These are phyloP conservation scores for Antitype chi DNA, from an alignment of 2,888 invertebrate species.

Conservation along the genomic window DNA sequence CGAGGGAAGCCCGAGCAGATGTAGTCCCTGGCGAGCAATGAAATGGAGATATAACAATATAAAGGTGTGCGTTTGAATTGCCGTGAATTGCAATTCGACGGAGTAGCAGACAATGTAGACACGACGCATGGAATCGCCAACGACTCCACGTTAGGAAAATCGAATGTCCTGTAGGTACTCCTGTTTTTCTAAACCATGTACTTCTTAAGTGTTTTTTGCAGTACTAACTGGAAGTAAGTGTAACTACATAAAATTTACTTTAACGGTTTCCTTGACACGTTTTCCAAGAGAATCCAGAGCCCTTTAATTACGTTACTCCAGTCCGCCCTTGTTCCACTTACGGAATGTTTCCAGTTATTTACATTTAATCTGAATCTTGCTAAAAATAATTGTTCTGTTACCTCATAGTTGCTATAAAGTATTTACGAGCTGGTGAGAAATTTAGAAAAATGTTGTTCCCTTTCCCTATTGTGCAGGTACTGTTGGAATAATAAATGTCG, in stretches of 20 bases:
- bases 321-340: constrained; percentile 70
- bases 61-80: constrained; percentile 87
- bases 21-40: constrained; percentile 88
- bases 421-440: constrained; percentile 45
- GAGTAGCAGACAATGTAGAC: constrained; percentile 56
- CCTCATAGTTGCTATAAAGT: constrained; percentile 43
- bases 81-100: constrained; percentile 82
- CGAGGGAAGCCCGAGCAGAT: constrained; percentile 80
- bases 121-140: constrained; percentile 44
- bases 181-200: constrained; percentile 18
- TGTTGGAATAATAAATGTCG: constrained; percentile 87
- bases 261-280: constrained; percentile 63
- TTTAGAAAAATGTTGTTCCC: constrained; percentile 63
- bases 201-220: constrained; percentile 6
- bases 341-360: constrained; percentile 66
- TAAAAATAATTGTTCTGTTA: constrained; percentile 62
- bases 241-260: constrained; percentile 33
- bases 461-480: constrained; percentile 71
- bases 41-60: constrained; percentile 90
- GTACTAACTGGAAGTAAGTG: background rate
- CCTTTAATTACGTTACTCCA: constrained; percentile 69
- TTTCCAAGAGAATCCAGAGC: constrained; percentile 65
- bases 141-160: constrained; percentile 44
- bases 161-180: constrained; percentile 33
- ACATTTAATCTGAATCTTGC: constrained; percentile 61